These are phyloP conservation scores for Anarrhichthys ocellatus DNA, from an alignment of 2,113 vertebrate species.

Conservation along the genomic window DNA sequence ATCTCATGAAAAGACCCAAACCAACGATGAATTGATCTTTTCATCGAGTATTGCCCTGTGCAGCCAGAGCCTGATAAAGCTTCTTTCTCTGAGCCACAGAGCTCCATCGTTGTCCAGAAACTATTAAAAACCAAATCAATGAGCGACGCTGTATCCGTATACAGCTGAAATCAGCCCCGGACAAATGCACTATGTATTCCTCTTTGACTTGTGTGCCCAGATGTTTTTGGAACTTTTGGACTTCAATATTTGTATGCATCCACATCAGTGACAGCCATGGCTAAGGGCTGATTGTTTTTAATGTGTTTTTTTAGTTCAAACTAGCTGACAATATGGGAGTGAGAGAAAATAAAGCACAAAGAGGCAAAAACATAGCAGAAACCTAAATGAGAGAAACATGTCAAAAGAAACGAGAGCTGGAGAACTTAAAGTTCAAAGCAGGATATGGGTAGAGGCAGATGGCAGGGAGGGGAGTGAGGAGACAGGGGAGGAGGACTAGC, in stretches of 20 bases:
- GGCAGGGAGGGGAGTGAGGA: constrained; percentile 15
- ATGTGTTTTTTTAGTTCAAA: neutral
- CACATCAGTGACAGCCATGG: too few species aligned
- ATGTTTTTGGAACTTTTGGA: neutral
- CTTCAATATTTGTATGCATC: neutral
- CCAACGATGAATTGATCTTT: neutral
- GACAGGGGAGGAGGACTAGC: neutral
- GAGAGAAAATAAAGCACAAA: neutral
- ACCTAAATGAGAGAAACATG: neutral
- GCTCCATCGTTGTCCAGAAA: neutral
- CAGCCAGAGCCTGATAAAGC: neutral
- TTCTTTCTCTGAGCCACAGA: constrained; percentile 4
- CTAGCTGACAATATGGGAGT: neutral
- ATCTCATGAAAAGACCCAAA: neutral
- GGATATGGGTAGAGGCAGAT: constrained; percentile 17
- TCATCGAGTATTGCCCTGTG: neutral
- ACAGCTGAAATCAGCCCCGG: neutral
- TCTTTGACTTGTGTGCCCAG: neutral
- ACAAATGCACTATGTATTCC: neutral
- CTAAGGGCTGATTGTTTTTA: too few species aligned
- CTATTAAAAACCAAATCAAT: neutral
- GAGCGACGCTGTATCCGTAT: neutral
- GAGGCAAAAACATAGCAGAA: neutral
- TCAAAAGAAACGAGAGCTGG: neutral
- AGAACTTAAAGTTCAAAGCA: constrained; percentile 38